Conservation (phyloP, 2,888 invertebrate species). For the Amiota mariae region DNA sequence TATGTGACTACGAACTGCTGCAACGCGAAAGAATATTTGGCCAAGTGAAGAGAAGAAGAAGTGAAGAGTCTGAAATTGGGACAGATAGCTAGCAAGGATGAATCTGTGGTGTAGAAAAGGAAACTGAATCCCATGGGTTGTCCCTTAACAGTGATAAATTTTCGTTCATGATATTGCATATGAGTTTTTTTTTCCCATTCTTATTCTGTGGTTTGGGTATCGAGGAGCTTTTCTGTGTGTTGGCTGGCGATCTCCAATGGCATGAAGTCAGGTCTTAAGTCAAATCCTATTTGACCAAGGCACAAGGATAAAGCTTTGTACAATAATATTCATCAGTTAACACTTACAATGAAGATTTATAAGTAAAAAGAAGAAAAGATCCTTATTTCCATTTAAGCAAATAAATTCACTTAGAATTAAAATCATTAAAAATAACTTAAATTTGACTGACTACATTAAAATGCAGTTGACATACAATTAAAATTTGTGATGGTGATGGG, state of each 20-base stretch:
- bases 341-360: background rate
- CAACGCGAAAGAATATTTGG: background rate
- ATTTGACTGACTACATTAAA: slow-evolving; percentile 10
- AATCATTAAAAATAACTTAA: too few relatives aligned
- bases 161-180: slow-evolving; percentile 39
- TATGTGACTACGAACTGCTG: slow-evolving; percentile 46
- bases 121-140: background rate
- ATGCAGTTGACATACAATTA: slow-evolving; percentile 17
- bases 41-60: background rate
- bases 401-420: too few relatives aligned
- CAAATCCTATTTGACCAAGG: slow-evolving; percentile 2
- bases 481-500: background rate
- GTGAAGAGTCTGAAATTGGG: background rate
- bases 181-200: background rate
- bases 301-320: background rate
- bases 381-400: too few relatives aligned
- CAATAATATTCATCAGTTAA: background rate
- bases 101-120: background rate
- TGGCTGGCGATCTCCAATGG: background rate
- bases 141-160: slow-evolving; percentile 47
- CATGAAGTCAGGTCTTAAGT: slow-evolving; percentile 1
- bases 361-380: too few relatives aligned
- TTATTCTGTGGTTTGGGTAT: slow-evolving; percentile 23
- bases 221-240: background rate
- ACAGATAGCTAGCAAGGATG: background rate